phyloP scores from a whole-genome alignment of 1,140 invertebrate genomes.

The Trypoxylus dichotomus region DNA sequence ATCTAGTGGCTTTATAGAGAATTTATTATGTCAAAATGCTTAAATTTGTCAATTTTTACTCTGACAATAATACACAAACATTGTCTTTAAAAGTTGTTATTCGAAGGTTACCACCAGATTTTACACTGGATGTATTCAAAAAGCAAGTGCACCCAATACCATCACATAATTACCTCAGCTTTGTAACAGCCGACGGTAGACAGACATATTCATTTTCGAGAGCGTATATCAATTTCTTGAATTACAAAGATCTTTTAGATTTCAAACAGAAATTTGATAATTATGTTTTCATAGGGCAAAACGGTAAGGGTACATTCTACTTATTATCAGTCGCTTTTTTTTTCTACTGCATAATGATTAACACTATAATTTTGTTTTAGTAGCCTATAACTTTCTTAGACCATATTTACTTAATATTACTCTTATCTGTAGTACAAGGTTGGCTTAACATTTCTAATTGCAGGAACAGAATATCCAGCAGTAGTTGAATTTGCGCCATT shows the following conservation, averaged over 20 bases:
- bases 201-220: conserved; percentile 62
- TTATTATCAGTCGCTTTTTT: too few relatives aligned
- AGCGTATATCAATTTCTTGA: conserved; percentile 70
- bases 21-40: background rate
- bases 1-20: background rate
- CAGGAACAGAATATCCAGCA: conserved; percentile 67
- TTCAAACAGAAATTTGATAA: conserved; percentile 79
- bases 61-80: conserved; percentile 16
- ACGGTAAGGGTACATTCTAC: conserved; percentile 57
- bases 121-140: conserved; percentile 71
- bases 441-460: background rate
- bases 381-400: background rate
- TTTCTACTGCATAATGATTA: too few relatives aligned
- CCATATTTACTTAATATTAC: background rate
- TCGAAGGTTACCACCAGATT: conserved; percentile 69
- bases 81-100: conserved; percentile 65
- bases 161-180: conserved; percentile 71
- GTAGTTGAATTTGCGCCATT: conserved; percentile 77
- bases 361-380: background rate
- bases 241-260: conserved; percentile 66
- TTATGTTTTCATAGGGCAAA: conserved; percentile 76
- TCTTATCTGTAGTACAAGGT: background rate
- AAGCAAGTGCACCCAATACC: conserved; percentile 74
- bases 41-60: background rate
- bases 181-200: conserved; percentile 56